Conservation (phyloP, 2,888 invertebrate genomes). For the Opisthograptis luteolata region DNA sequence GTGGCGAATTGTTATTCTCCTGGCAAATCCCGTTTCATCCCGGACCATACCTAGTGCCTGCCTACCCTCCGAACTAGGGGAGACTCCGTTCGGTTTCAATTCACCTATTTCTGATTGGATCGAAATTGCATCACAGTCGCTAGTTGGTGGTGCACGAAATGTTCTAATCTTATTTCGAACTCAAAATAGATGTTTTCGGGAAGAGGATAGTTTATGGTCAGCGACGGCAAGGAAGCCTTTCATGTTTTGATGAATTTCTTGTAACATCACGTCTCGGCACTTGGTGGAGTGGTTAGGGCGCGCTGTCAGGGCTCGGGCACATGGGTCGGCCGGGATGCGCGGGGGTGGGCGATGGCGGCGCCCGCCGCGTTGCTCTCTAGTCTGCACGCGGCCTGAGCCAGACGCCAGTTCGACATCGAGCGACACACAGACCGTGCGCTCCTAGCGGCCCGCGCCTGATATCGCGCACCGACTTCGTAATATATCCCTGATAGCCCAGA, state of each 20-base stretch:
- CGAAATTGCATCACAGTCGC: conserved; percentile 8
- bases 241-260: conserved; percentile 63
- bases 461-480: conserved; percentile 44
- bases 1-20: conserved; percentile 48
- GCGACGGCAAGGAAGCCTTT: conserved; percentile 44
- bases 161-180: conserved; percentile 9
- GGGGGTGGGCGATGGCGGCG: conserved; percentile 76
- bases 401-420: conserved; percentile 74
- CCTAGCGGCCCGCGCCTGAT: conserved; percentile 62
- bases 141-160: conserved; percentile 2
- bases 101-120: conserved; percentile 10
- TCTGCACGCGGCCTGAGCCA: conserved; percentile 44
- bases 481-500: conserved; percentile 27
- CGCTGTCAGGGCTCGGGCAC: conserved; percentile 63
- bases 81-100: conserved; percentile 6
- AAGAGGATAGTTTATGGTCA: conserved; percentile 15
- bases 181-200: conserved; percentile 10
- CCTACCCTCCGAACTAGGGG: not conserved
- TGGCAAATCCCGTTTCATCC: conserved; percentile 33
- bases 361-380: conserved; percentile 60
- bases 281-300: conserved; percentile 47
- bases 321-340: conserved; percentile 54
- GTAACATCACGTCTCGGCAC: conserved; percentile 55
- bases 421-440: conserved; percentile 78
- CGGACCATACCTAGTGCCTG: not conserved